phyloP scores from a whole-genome alignment of 2,113 vertebrate genomes.

The Lycocorax pyrrhopterus region DNA sequence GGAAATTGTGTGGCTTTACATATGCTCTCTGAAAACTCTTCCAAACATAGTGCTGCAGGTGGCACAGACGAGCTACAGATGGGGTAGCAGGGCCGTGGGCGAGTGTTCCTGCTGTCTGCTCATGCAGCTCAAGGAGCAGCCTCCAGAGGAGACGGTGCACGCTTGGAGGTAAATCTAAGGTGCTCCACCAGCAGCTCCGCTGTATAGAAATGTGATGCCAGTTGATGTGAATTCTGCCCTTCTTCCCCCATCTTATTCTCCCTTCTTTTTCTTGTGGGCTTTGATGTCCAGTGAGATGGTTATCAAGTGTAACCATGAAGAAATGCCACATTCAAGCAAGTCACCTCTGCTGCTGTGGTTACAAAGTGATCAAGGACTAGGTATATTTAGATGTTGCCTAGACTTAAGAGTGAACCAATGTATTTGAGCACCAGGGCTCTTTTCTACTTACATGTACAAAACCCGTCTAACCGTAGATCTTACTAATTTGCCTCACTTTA shows the following conservation, averaged over 20 bases:
- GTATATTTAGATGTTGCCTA: neutral
- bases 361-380: neutral
- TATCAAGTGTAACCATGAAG: neutral
- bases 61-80: slow-evolving; percentile 14
- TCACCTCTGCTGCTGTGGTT: neutral
- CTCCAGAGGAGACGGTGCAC: neutral
- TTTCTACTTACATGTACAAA: fast-evolving
- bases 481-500: neutral
- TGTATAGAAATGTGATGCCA: neutral
- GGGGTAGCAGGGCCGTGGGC: neutral
- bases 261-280: neutral
- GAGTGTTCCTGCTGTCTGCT: neutral
- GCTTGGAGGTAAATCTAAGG: neutral
- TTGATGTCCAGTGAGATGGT: neutral
- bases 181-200: neutral
- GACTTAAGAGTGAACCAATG: too few species aligned
- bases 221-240: neutral
- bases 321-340: neutral
- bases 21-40: neutral
- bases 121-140: neutral
- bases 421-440: neutral
- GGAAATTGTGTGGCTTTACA: neutral
- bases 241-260: fast-evolving
- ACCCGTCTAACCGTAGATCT: neutral
- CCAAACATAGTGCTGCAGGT: neutral